Evolutionary conservation across 2,888 invertebrate genomes (phyloP).

Genomic region (Choreutis nemorana): DNA sequence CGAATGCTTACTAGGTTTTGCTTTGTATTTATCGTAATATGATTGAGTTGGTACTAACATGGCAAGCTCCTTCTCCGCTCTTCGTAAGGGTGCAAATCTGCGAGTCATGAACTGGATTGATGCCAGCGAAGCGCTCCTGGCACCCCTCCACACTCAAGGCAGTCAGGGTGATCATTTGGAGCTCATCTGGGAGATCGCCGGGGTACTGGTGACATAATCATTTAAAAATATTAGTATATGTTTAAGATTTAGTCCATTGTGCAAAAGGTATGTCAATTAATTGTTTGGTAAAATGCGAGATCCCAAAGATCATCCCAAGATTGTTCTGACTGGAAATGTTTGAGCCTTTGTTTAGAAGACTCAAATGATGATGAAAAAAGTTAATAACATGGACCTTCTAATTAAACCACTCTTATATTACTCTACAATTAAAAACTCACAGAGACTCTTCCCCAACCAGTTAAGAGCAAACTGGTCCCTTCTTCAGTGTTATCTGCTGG

Average conservation of each 20-base stretch:
- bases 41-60: conserved; percentile 41
- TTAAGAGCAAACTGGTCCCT: conserved; percentile 33
- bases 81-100: conserved; percentile 68
- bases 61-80: conserved; percentile 69
- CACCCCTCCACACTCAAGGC: conserved; percentile 57
- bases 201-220: conserved; percentile 45
- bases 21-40: no score
- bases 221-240: background rate
- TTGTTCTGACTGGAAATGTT: background rate
- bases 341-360: background rate
- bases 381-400: background rate
- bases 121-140: conserved; percentile 31
- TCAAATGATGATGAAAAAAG: no score
- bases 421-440: conserved; percentile 23
- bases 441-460: conserved; percentile 55
- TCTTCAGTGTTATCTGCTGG: conserved; percentile 30
- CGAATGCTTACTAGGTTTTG: no score
- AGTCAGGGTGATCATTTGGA: conserved; percentile 61
- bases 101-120: conserved; percentile 48
- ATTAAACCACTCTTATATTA: background rate
- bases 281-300: no score
- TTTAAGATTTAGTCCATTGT: background rate
- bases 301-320: background rate
- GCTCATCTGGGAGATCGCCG: conserved; percentile 53
- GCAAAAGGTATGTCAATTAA: no score